A percentile compares a stretch with the other conserved stretches of the same genome.
Evolutionary conservation across 2,797 vertebrate species (phyloP).

Genomic region (Pseudomugil gertrudae): DNA sequence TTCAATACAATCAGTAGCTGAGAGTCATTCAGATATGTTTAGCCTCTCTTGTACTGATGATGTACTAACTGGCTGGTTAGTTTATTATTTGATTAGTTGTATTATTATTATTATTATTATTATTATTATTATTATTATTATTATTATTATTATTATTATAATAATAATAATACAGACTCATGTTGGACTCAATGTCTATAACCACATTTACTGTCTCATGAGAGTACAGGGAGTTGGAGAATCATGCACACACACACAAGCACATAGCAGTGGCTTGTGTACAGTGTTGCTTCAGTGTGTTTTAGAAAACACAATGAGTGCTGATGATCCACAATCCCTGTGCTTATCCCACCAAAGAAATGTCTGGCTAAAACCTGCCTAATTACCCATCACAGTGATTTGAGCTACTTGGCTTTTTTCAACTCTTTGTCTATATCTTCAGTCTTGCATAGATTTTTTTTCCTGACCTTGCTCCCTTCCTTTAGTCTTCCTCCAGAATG

Average conservation of each 20-base stretch:
- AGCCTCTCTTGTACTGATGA: slow-evolving; percentile 2
- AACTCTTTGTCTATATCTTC: slow-evolving; percentile 1
- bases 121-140: too few species aligned
- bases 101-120: too few species aligned
- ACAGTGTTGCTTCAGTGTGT: slow-evolving; percentile 49
- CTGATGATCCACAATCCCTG: slow-evolving; percentile 49
- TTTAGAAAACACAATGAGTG: slow-evolving; percentile 58
- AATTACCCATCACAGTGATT: slow-evolving; percentile 55
- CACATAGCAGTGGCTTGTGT: slow-evolving; percentile 16
- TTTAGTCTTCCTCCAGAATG: slow-evolving; percentile 12
- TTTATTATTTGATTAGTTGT: slow-evolving; percentile 35
- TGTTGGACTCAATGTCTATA: slow-evolving; percentile 26
- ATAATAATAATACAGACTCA: slow-evolving; percentile 44
- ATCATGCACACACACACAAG: slow-evolving; percentile 15
- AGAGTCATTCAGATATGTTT: slow-evolving; percentile 9
- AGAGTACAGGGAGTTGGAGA: slow-evolving; percentile 33
- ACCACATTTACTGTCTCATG: slow-evolving; percentile 40
- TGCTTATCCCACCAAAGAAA: slow-evolving; percentile 53
- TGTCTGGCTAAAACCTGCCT: slow-evolving; percentile 57
- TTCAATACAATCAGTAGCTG: slow-evolving; percentile 14
- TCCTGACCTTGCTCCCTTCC: slow-evolving; percentile 6
- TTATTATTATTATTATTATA: too few species aligned
- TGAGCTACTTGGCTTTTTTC: slow-evolving; percentile 30
- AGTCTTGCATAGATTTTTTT: slow-evolving; percentile 22
- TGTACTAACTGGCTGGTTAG: slow-evolving; percentile 27